Evolutionary conservation across 2,113 vertebrate species (phyloP).

Genomic region (Scomber colias): DNA sequence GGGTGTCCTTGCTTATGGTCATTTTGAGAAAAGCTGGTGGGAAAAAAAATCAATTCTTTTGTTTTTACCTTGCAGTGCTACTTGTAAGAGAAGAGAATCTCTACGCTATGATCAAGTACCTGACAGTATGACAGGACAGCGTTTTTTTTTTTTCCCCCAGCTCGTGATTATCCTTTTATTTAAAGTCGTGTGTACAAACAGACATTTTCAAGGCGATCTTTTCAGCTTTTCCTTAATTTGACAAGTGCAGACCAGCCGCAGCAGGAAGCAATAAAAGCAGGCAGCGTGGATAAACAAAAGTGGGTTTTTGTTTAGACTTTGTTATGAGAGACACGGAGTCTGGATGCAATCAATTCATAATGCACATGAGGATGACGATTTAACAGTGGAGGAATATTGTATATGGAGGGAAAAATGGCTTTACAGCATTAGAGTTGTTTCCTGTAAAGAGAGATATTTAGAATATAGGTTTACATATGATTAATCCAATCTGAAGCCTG

Average conservation of each 20-base stretch:
- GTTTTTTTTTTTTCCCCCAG: neutral
- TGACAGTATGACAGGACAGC: conserved; percentile 16
- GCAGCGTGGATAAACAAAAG: conserved; percentile 2
- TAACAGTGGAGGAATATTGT: neutral
- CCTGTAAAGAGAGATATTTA: too few relatives aligned
- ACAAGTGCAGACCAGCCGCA: neutral
- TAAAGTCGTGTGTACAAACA: neutral
- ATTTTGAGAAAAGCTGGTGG: conserved; percentile 52
- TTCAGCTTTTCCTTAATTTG: conserved; percentile 24
- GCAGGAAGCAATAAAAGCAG: conserved; percentile 17
- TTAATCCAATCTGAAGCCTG: too few relatives aligned
- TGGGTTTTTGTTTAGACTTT: conserved; percentile 3
- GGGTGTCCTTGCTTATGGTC: conserved; percentile 67
- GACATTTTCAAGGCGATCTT: conserved; percentile 17
- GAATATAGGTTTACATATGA: too few relatives aligned
- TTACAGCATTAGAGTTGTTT: too few relatives aligned
- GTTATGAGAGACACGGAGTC: conserved; percentile 1
- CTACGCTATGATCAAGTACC: neutral
- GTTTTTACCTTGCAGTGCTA: conserved; percentile 4
- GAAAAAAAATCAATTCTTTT: conserved; percentile 51
- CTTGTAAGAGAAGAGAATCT: conserved; percentile 25
- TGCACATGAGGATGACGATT: conserved; percentile 7
- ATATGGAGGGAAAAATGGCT: too few relatives aligned
- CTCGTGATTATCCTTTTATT: neutral
- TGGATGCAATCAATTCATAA: conserved; percentile 5